These are phyloP conservation scores for Anas flavirostris DNA, from an alignment of 2,797 vertebrate species.

Conservation along the genomic window DNA sequence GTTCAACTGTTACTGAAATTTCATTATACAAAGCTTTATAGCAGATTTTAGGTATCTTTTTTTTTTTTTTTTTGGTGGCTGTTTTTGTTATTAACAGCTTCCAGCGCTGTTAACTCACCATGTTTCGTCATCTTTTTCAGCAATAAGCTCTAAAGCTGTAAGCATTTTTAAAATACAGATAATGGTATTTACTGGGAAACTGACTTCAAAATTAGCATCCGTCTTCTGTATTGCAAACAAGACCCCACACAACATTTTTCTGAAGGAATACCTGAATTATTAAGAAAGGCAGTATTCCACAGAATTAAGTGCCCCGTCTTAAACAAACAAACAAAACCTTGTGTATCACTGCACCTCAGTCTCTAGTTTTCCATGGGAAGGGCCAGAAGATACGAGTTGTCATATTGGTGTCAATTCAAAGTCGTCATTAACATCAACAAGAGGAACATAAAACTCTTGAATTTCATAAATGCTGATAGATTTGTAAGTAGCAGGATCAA, in stretches of 20 bases:
- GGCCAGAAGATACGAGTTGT: conserved; percentile 49
- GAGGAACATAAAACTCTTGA: conserved; percentile 97
- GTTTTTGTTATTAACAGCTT: conserved; percentile 77
- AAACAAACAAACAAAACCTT: neutral
- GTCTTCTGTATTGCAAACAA: neutral
- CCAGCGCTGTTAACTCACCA: conserved; percentile 75
- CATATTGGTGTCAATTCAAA: conserved; percentile 98
- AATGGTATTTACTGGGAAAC: conserved; percentile 63
- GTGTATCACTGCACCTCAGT: conserved; percentile 2
- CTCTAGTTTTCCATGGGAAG: neutral
- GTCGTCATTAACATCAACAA: conserved; percentile 98
- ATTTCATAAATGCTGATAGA: conserved; percentile 99
- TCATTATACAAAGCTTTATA: conserved; percentile 51
- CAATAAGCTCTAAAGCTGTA: conserved; percentile 42
- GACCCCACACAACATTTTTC: conserved; percentile 35
- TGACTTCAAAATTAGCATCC: conserved; percentile 27
- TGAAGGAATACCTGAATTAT: conserved; percentile 51
- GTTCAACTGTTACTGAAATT: conserved; percentile 55
- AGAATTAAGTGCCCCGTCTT: conserved; percentile 59
- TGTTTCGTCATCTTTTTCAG: conserved; percentile 41
- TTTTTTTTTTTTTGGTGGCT: conserved; percentile 56
- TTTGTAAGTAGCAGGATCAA: conserved; percentile 96
- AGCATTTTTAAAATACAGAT: conserved; percentile 56
- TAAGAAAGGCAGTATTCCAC: conserved; percentile 59
- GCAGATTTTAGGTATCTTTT: conserved; percentile 22